phyloP scores from a whole-genome alignment of 2,113 vertebrate species.

The Acrocephalus kingi region DNA sequence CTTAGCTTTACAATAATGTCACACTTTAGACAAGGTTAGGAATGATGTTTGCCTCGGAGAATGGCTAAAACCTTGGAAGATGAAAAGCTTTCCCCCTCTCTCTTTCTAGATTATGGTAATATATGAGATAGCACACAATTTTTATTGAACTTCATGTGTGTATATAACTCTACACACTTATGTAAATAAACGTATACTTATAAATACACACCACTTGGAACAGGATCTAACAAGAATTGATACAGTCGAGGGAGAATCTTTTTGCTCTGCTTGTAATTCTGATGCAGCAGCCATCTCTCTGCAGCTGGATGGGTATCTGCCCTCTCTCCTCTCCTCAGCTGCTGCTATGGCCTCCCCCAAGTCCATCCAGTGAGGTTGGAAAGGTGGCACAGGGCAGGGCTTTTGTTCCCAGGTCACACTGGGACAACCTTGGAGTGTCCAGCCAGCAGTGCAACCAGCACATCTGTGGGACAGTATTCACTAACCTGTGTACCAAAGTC shows the following conservation, averaged over 20 bases:
- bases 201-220: not conserved
- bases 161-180: not conserved
- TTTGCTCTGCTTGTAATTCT: not conserved
- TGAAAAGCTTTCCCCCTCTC: not conserved
- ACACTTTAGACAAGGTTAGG: not conserved
- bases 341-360: not conserved
- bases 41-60: not conserved
- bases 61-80: not conserved
- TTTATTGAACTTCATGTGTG: not conserved
- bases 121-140: not conserved
- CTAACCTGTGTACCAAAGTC: not conserved
- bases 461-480: not conserved
- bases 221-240: not conserved
- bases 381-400: not conserved
- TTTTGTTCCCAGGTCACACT: not conserved
- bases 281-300: not conserved
- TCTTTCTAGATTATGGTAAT: not conserved
- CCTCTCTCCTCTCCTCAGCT: not conserved
- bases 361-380: not conserved
- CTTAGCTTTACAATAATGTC: not conserved
- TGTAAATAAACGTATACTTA: accelerated
- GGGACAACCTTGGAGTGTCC: accelerated
- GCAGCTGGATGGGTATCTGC: not conserved
- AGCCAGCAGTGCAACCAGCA: not conserved
- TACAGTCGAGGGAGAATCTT: not conserved